Evolutionary conservation across 2,797 vertebrate species (phyloP).

Genomic region (Melanotaenia pygmaea): DNA sequence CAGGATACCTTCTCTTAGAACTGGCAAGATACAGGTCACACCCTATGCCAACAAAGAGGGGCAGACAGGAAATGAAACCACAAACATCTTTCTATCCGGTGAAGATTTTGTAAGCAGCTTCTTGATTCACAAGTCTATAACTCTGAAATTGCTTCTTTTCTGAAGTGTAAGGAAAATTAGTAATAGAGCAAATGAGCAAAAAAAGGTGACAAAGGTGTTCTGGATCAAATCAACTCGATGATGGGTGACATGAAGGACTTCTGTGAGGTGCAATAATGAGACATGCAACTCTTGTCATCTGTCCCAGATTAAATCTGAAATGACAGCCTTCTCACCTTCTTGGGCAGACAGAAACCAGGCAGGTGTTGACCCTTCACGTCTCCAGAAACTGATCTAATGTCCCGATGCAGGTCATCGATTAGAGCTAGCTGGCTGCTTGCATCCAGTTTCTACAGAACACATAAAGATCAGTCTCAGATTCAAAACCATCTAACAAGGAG

Average conservation of each 20-base stretch:
- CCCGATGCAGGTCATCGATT: slow-evolving; percentile 95
- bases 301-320: not conserved
- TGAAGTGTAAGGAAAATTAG: not conserved
- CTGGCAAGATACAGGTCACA: slow-evolving; percentile 95
- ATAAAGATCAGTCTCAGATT: slow-evolving; percentile 1
- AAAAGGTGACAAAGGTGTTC: not conserved
- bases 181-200: not conserved
- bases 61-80: not conserved
- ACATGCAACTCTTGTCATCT: not conserved
- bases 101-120: not conserved
- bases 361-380: slow-evolving; percentile 93
- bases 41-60: slow-evolving; percentile 79
- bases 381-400: slow-evolving; percentile 89
- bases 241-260: not conserved
- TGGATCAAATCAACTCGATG: not conserved
- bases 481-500: not conserved
- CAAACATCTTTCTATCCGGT: not conserved
- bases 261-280: not conserved
- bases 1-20: slow-evolving; percentile 94
- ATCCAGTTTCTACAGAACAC: slow-evolving; percentile 89
- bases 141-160: not conserved
- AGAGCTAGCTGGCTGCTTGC: slow-evolving; percentile 94
- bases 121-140: too few species aligned
- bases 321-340: slow-evolving; percentile 86
- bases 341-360: slow-evolving; percentile 97